These are phyloP conservation scores for Panthera leo DNA, from an alignment of 2,113 vertebrate species.

Conservation along the genomic window DNA sequence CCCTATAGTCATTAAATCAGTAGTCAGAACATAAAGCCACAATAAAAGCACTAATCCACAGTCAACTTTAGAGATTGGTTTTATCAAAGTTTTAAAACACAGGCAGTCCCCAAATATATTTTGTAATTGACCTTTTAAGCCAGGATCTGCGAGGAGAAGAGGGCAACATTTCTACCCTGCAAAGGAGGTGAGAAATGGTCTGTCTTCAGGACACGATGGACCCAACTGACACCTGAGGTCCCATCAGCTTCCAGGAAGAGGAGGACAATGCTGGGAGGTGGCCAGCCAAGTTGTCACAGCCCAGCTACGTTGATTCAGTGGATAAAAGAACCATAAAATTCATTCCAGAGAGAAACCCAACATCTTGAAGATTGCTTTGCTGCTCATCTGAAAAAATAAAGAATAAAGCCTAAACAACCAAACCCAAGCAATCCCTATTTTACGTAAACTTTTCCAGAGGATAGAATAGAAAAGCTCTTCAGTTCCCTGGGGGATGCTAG, in stretches of 20 bases:
- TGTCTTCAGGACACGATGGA: background rate
- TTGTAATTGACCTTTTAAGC: background rate
- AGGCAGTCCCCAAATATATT: background rate
- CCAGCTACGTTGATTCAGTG: accelerated
- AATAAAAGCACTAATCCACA: background rate
- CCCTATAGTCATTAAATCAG: background rate
- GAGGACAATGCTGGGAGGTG: background rate
- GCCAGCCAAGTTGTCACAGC: background rate
- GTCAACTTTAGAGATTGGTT: background rate
- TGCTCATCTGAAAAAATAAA: background rate
- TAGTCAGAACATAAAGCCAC: background rate
- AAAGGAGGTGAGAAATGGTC: background rate
- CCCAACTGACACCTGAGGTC: background rate
- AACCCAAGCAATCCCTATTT: background rate
- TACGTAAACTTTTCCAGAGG: background rate
- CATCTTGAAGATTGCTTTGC: background rate
- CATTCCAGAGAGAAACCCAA: background rate
- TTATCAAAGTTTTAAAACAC: background rate
- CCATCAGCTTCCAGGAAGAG: background rate
- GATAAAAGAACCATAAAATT: background rate
- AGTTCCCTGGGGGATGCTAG: background rate
- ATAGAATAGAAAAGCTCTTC: background rate
- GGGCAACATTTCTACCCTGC: background rate
- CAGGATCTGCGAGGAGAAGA: background rate
- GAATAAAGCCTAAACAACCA: background rate